These are phyloP conservation scores for Podotricha telesiphe DNA, from an alignment of 2,888 invertebrate species.

Conservation along the genomic window DNA sequence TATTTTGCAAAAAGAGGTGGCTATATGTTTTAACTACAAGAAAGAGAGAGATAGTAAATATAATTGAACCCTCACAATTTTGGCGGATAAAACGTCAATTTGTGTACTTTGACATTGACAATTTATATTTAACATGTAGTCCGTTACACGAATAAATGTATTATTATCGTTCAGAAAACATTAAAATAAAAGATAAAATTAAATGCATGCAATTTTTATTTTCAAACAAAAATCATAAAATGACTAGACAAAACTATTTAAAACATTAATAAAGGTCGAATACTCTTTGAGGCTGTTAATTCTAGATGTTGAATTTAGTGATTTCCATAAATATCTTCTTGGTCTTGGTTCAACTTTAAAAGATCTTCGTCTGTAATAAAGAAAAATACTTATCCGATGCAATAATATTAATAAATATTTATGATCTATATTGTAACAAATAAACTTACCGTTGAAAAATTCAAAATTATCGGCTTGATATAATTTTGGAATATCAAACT, in stretches of 20 bases:
- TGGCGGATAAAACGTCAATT: constrained; percentile 35
- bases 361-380: constrained; percentile 53
- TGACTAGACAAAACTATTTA: constrained; percentile 25
- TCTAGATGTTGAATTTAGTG: constrained; percentile 40
- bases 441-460: constrained; percentile 59
- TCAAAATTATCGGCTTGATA: constrained; percentile 60
- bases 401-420: neutral
- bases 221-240: constrained; percentile 27
- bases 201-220: constrained; percentile 40
- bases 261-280: neutral
- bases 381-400: neutral
- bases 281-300: neutral
- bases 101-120: constrained; percentile 46
- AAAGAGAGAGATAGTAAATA: constrained; percentile 44
- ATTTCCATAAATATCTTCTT: constrained; percentile 57
- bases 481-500: constrained; percentile 73
- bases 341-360: constrained; percentile 49
- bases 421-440: neutral
- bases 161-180: neutral
- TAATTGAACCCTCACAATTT: constrained; percentile 38
- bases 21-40: neutral
- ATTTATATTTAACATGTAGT: neutral
- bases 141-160: constrained; percentile 34
- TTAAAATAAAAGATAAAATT: constrained; percentile 25
- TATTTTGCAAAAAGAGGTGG: constrained; percentile 35